These are phyloP conservation scores for Apodemus agrarius DNA, from an alignment of 2,797 vertebrate genomes.

Conservation along the genomic window DNA sequence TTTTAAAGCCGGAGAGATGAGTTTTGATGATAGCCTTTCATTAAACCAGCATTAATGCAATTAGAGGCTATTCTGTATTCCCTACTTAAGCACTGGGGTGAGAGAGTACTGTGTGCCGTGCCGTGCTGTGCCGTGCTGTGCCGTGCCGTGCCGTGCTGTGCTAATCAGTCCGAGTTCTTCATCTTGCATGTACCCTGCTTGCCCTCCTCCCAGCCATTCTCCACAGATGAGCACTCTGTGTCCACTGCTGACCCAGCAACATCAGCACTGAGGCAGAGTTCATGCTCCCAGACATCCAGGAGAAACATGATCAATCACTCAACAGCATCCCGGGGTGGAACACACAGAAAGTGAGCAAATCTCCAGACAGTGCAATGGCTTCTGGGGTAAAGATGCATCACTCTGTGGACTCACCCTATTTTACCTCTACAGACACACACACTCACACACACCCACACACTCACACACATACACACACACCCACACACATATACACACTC, in stretches of 20 bases:
- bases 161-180: background rate
- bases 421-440: background rate
- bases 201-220: background rate
- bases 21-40: background rate
- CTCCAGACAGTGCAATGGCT: background rate
- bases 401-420: background rate
- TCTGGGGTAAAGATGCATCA: background rate
- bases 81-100: background rate
- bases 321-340: background rate
- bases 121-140: too few species aligned
- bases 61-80: background rate
- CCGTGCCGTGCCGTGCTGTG: too few species aligned
- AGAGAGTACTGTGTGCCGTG: too few species aligned
- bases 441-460: background rate
- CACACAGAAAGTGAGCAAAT: background rate
- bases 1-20: conserved; percentile 49
- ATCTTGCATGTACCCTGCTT: background rate
- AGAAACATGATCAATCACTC: background rate
- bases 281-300: background rate
- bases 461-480: too few species aligned
- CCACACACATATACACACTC: too few species aligned
- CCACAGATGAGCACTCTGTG: background rate
- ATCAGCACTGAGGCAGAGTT: background rate
- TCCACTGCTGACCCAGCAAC: background rate
- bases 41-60: background rate